Percentiles rank a stretch among this genome's conserved stretches.
phyloP scores from a whole-genome alignment of 2,113 vertebrate species.

The Hiodon alosoides region DNA sequence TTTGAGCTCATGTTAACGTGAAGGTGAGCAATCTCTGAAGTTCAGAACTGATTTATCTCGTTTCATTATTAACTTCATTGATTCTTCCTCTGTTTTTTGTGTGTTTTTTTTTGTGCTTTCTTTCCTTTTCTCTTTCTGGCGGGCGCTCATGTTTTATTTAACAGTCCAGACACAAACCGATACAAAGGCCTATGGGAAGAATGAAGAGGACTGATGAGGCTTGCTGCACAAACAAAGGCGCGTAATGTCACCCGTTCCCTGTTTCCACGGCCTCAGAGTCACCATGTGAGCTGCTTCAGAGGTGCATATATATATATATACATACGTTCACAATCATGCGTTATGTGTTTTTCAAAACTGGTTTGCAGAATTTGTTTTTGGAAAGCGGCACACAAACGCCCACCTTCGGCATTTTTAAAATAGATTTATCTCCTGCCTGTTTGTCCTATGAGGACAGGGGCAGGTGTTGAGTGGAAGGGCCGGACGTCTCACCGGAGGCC shows the following conservation, averaged over 20 bases:
- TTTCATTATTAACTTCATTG: conserved; percentile 31
- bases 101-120: background rate
- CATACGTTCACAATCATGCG: background rate
- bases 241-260: background rate
- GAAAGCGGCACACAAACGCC: background rate
- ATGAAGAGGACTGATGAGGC: conserved; percentile 1
- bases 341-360: background rate
- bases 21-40: conserved; percentile 34
- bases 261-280: background rate
- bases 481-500: conserved; percentile 32
- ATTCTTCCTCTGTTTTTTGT: conserved; percentile 25
- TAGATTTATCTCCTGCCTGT: conserved; percentile 30
- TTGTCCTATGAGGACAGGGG: conserved; percentile 40
- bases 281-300: too few species aligned
- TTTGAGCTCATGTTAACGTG: conserved; percentile 26
- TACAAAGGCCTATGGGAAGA: conserved; percentile 15
- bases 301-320: too few species aligned
- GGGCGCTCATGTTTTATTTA: conserved; percentile 30
- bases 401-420: conserved; percentile 16
- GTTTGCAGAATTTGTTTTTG: background rate
- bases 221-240: conserved; percentile 10
- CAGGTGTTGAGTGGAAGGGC: conserved; percentile 42
- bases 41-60: conserved; percentile 36
- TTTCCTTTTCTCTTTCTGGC: background rate
- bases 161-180: conserved; percentile 18